These are phyloP conservation scores for Globia sparganii DNA, from an alignment of 2,888 invertebrate genomes.

Conservation along the genomic window DNA sequence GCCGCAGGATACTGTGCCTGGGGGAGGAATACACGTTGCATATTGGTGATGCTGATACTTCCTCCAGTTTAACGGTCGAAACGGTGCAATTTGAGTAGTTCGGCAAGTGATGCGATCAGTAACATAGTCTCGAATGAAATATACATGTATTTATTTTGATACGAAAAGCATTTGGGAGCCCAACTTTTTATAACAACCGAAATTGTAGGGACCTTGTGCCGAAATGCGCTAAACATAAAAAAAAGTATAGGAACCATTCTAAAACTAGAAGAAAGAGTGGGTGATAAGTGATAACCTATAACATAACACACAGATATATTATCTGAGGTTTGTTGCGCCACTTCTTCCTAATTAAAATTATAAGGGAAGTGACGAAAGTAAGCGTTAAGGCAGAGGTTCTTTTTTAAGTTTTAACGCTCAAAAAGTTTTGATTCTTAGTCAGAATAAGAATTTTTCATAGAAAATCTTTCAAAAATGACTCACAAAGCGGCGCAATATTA, in stretches of 20 bases:
- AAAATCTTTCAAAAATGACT: conserved; percentile 69
- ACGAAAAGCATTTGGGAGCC: neutral
- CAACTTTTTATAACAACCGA: neutral
- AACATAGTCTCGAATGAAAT: neutral
- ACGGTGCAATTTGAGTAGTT: neutral
- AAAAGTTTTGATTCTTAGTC: too few species aligned
- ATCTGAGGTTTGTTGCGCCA: neutral
- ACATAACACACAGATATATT: neutral
- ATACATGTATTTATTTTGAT: neutral
- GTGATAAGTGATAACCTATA: neutral
- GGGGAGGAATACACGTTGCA: rapidly evolving
- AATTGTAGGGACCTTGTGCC: neutral
- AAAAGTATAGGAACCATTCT: neutral
- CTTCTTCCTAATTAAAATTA: neutral
- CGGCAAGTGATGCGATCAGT: neutral
- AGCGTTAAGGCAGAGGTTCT: neutral
- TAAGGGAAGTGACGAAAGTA: neutral
- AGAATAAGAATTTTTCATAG: neutral
- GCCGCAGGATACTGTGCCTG: conserved; percentile 93
- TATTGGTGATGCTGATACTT: neutral
- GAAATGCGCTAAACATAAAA: neutral
- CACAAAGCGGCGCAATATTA: conserved; percentile 97
- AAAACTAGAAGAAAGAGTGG: neutral
- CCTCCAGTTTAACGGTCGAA: neutral
- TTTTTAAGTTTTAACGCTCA: neutral